phyloP scores from a whole-genome alignment of 53 echinoderm and acorn worm genomes.

The Holothuria leucospilota region DNA sequence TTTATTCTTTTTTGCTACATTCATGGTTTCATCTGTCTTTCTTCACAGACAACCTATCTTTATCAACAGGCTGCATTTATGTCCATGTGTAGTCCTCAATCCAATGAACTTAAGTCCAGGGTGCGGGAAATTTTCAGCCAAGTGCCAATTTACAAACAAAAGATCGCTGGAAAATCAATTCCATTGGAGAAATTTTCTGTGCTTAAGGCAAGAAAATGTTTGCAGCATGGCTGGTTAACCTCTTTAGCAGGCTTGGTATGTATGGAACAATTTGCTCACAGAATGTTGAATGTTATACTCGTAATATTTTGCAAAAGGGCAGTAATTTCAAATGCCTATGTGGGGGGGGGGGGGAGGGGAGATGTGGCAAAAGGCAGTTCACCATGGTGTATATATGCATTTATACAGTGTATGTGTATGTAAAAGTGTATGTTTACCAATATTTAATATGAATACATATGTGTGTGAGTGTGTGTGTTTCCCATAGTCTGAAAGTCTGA shows the following conservation, averaged over 20 bases:
- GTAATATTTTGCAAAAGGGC: no score
- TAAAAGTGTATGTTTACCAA: no score
- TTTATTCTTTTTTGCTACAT: not conserved
- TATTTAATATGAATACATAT: no score
- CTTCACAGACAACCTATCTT: conserved; percentile 81
- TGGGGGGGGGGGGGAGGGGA: no score
- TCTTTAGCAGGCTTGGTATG: conserved; percentile 94
- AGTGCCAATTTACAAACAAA: conserved; percentile 90
- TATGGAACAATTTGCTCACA: not conserved
- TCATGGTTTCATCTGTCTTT: not conserved
- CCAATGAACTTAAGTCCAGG: conserved; percentile 55
- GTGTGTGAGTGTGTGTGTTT: no score
- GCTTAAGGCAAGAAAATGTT: conserved; percentile 82
- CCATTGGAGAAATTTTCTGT: conserved; percentile 95
- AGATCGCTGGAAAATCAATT: conserved; percentile 97
- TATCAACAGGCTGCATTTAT: conserved; percentile 94
- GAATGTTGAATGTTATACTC: no score
- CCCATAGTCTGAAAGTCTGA: no score
- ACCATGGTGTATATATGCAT: no score
- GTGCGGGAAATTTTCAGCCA: conserved; percentile 76
- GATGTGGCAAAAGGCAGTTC: no score
- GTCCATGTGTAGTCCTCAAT: conserved; percentile 80
- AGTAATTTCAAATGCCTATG: not conserved
- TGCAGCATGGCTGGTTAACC: conserved; percentile 77
- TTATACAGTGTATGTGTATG: no score